Base-by-base conservation (phyloP, 1,140 invertebrate species). In the Aphidius gifuensis region DNA sequence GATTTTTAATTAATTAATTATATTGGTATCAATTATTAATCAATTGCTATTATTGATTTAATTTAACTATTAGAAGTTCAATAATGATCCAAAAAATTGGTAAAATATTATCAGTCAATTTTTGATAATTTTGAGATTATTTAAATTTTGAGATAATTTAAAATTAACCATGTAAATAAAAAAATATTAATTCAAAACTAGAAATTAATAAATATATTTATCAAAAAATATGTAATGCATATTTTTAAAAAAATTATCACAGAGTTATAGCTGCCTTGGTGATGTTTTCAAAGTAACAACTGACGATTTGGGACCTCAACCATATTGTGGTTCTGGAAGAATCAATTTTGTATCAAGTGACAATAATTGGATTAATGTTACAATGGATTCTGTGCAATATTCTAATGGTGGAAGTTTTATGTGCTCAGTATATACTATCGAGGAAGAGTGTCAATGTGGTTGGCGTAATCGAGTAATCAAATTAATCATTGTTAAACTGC, bases 311-410 rank as follows among this genome's bases (percentile, higher is more conserved):
- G 11, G 23, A 58, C 57, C 44, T 45, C 73, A 82, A 6, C 77
- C 68, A 7, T 87, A 85, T 65, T 88, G 87, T 64, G 86, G 85
- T 9, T 59, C 56, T 1, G 81, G 83, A 0, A 66, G 68, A 0
- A 67, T 86, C 7, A 75, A 60, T n/a, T 55, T 80, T 1, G 59
- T 77, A 2, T 84, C 85, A 0, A 70, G 71, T 4, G 74, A 65
- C 3, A 81, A 82, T 66, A 58, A 66, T 4, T 32, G 23, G 16
- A 67, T 87, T 23, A 68, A 67, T 23, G 55, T 86, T 5, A 80
- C 81, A 80, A 68, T 77, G 50, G 43, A 43, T 40, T 66, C 66
- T n/a, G 62, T 76, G 0, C 21, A 21, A 1, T 65, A 64, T 39
- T 78, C 77, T n/a, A 9, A 51, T 0, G 83, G 84, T 16, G 84